A percentile compares a stretch with the other conserved stretches of the same genome.
These are phyloP conservation scores for Hoplostethus atlanticus DNA, from an alignment of 2,797 vertebrate species.

Conservation along the genomic window DNA sequence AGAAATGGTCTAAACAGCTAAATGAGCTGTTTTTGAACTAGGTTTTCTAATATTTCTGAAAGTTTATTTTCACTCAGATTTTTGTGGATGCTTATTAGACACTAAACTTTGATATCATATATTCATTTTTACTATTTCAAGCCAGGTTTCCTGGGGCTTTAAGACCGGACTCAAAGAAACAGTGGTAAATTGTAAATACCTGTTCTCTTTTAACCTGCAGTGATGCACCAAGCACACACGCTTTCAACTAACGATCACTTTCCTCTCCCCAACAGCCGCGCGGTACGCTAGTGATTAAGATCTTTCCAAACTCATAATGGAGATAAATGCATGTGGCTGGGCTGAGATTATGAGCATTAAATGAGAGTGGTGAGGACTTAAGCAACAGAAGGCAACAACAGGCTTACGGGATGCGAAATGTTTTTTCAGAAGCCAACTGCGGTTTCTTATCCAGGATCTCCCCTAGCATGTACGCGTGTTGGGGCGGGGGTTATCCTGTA, in stretches of 20 bases:
- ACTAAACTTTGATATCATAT: no score
- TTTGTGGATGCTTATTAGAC: no score
- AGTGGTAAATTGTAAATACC: not conserved
- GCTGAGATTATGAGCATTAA: slow-evolving; percentile 35
- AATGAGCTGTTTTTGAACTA: no score
- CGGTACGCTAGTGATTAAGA: slow-evolving; percentile 24
- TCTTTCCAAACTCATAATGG: slow-evolving; percentile 19
- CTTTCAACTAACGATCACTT: slow-evolving; percentile 5
- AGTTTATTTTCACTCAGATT: no score
- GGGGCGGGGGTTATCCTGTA: slow-evolving; percentile 6
- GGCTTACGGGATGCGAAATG: slow-evolving; percentile 6
- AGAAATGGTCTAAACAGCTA: no score
- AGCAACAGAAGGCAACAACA: slow-evolving; percentile 8
- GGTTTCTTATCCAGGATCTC: slow-evolving; percentile 6
- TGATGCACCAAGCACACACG: not conserved
- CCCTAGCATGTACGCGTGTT: not conserved
- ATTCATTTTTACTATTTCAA: no score
- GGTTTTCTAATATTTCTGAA: no score
- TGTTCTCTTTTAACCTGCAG: not conserved
- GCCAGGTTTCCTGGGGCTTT: no score
- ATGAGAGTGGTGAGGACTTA: slow-evolving; percentile 3
- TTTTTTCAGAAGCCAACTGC: slow-evolving; percentile 30
- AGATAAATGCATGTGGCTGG: slow-evolving; percentile 33
- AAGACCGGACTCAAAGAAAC: not conserved
- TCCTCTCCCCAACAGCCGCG: not conserved